Percentiles rank a stretch among this genome's conserved stretches.
Conservation (phyloP, 2,113 vertebrate species). For the Hystrix cristata region DNA sequence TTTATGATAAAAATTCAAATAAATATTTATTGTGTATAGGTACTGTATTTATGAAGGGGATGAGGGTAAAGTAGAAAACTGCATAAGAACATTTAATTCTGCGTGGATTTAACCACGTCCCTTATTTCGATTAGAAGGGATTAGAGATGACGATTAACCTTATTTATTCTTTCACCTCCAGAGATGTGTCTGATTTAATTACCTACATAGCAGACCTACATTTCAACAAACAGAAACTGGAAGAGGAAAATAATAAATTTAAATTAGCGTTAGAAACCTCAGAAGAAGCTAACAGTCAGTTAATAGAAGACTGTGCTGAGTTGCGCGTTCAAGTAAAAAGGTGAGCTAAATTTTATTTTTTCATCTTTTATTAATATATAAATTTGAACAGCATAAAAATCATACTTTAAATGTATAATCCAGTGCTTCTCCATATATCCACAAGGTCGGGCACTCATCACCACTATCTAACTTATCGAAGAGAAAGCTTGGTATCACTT, state of each 20-base stretch:
- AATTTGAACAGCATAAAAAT: not conserved
- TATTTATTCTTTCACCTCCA: constrained; percentile 75
- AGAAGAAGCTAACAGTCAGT: constrained; percentile 92
- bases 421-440: not conserved
- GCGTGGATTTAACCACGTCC: not conserved
- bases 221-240: constrained; percentile 93
- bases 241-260: constrained; percentile 92
- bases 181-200: constrained; percentile 94
- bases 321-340: constrained; percentile 89
- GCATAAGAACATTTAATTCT: not conserved
- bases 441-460: not conserved
- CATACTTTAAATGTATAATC: not conserved
- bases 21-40: not conserved
- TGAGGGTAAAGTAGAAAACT: not conserved
- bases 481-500: not conserved
- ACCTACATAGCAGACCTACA: constrained; percentile 92
- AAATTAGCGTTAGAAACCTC: constrained; percentile 90
- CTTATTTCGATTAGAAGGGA: not conserved
- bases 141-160: not conserved
- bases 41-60: not conserved
- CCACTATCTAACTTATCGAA: not conserved
- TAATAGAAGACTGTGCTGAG: constrained; percentile 90
- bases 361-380: not conserved
- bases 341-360: constrained; percentile 78
- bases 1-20: not conserved